Evolutionary conservation across 2,797 vertebrate genomes (phyloP).

Genomic region (Betta splendens): DNA sequence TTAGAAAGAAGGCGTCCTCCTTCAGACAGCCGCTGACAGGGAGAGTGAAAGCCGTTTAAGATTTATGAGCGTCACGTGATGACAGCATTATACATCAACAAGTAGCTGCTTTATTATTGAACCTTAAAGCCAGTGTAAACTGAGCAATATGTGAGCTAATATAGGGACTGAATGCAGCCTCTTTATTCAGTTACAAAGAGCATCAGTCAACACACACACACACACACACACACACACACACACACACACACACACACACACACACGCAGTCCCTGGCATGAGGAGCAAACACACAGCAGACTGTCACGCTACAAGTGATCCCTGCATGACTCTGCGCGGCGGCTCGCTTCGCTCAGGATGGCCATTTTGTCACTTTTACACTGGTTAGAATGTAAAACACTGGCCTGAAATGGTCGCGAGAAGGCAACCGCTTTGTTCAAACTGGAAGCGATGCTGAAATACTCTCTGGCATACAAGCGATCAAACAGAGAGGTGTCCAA

Average conservation of each 20-base stretch:
- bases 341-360: slow-evolving; percentile 38
- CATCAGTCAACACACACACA: slow-evolving; percentile 3
- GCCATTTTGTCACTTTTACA: slow-evolving; percentile 22
- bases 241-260: slow-evolving; percentile 1
- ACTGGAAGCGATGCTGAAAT: slow-evolving; percentile 16
- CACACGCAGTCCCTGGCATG: slow-evolving; percentile 16
- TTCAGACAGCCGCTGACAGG: slow-evolving; percentile 68
- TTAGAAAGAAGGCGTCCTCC: slow-evolving; percentile 54
- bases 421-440: slow-evolving; percentile 18
- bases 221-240: background rate
- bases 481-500: slow-evolving; percentile 1
- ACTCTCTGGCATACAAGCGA: slow-evolving; percentile 2
- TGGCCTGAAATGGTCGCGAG: slow-evolving; percentile 14
- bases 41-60: slow-evolving; percentile 64
- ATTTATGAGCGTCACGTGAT: too few relatives aligned
- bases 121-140: slow-evolving; percentile 26
- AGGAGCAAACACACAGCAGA: slow-evolving; percentile 43
- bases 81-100: too few relatives aligned
- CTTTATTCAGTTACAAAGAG: slow-evolving; percentile 34
- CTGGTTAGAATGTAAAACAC: slow-evolving; percentile 49
- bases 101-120: too few relatives aligned
- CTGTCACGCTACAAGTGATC: slow-evolving; percentile 43
- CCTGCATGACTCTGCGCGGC: slow-evolving; percentile 44
- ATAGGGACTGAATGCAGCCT: slow-evolving; percentile 24
- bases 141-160: too few relatives aligned